Base-by-base conservation (phyloP, 2,797 vertebrate genomes). In the Uromys caudimaculatus region DNA sequence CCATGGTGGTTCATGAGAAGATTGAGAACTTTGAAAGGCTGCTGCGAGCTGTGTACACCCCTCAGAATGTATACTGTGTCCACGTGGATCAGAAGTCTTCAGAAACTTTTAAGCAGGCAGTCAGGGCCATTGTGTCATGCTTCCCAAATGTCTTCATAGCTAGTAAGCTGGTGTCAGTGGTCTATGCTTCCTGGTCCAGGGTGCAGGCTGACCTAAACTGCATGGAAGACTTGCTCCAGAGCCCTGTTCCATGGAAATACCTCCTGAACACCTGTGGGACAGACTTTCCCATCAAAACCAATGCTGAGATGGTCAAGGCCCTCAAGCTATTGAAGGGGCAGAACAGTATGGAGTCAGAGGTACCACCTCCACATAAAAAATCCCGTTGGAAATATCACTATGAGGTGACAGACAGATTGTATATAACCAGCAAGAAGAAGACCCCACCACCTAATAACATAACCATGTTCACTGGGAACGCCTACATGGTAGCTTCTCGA, bases 131-230 rank as follows among this genome's bases (percentile, higher is more conserved):
- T 0, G 96, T 69, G 2, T 99, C 99, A 14, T 99, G 99, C 94
- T 98, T 99, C 64, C 97, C 98, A 0, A 99, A 99, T 32, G 99
- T 99, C 47, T 99, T 99, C 97, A 4, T 99, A 58, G 98, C 99
- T 86, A 99, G 97, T 78, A 99, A 98, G 71, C 90, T 98, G 91
- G 99, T 99, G 60, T 96, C 4, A 0, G 99, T 99, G 41, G 52
- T 99, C 2, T 99, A 99, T 9, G 98, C 99, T 1, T 99, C 99
- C 0, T 99, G 99, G 99, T 99, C 98, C 69, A 96, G 99, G 86
- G 99, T 99, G 5, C 99, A 99, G 97, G 99, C 99, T 0, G 99
- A 99, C 92, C 95, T 99, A 69, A 99, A 99, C 97, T 99, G 99
- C 92, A 99, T 99, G 98, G 94, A 98, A 62, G 99, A 99, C 78